Percentiles rank a stretch among this genome's conserved stretches.
phyloP scores from a whole-genome alignment of 2,888 invertebrate genomes.

The Tanytarsus gracilentus region DNA sequence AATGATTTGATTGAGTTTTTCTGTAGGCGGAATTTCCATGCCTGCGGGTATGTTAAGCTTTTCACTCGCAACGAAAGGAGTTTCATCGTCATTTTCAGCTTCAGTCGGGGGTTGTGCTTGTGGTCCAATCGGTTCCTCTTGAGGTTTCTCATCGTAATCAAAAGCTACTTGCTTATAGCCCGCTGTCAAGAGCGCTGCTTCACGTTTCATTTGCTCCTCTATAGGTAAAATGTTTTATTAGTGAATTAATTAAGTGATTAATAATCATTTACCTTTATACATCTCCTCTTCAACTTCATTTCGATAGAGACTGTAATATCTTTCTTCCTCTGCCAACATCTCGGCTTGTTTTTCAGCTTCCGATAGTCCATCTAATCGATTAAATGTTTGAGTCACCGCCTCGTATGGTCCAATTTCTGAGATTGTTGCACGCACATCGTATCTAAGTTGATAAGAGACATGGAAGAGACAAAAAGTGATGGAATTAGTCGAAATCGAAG shows the following conservation, averaged over 20 bases:
- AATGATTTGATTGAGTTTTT: conserved; percentile 86
- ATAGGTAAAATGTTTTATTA: conserved; percentile 31
- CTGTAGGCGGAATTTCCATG: conserved; percentile 69
- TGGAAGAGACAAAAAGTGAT: conserved; percentile 20
- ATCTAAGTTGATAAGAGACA: conserved; percentile 49
- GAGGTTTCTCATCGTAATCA: conserved; percentile 61
- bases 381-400: conserved; percentile 61
- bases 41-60: conserved; percentile 68
- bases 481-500: conserved; percentile 12
- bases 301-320: conserved; percentile 79
- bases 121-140: conserved; percentile 44
- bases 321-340: conserved; percentile 87
- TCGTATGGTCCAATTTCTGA: conserved; percentile 75
- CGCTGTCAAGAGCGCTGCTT: conserved; percentile 36
- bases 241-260: conserved; percentile 16
- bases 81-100: conserved; percentile 54
- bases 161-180: conserved; percentile 66
- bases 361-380: conserved; percentile 52
- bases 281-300: conserved; percentile 82
- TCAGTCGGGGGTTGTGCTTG: conserved; percentile 43
- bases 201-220: conserved; percentile 89
- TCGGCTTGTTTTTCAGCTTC: conserved; percentile 74
- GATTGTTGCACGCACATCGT: conserved; percentile 88
- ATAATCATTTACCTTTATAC: conserved; percentile 66
- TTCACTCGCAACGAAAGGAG: conserved; percentile 63